Conservation (phyloP, 2,888 invertebrate species). For the Carcina quercana region DNA sequence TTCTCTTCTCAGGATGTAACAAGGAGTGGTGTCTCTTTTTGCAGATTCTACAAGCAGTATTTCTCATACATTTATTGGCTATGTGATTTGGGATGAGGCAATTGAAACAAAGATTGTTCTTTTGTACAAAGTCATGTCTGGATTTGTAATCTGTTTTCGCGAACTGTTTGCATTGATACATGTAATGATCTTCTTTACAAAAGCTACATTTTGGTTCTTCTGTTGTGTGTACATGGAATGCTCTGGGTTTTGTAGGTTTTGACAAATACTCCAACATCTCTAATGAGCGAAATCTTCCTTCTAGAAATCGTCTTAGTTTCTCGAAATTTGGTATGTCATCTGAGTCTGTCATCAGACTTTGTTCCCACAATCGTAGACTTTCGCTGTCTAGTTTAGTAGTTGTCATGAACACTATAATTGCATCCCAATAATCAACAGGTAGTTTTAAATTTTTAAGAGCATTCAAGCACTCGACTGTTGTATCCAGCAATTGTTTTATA, state of each 20-base stretch:
- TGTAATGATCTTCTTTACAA: conserved; percentile 1
- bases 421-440: conserved; percentile 12
- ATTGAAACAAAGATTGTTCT: conserved; percentile 2
- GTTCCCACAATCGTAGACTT: conserved; percentile 13
- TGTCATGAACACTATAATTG: conserved; percentile 11
- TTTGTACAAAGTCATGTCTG: conserved; percentile 1
- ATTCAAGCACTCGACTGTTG: conserved; percentile 16
- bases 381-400: conserved; percentile 11
- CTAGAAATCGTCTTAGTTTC: too few relatives aligned
- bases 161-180: conserved; percentile 1
- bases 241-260: too few relatives aligned
- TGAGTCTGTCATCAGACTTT: too few relatives aligned
- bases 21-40: conserved; percentile 2
- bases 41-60: not conserved
- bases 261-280: too few relatives aligned
- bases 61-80: not conserved
- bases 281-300: too few relatives aligned
- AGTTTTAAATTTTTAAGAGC: conserved; percentile 11
- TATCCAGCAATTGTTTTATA: conserved; percentile 16
- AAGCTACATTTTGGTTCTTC: too few relatives aligned
- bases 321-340: too few relatives aligned
- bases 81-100: not conserved
- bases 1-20: not conserved
- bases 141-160: not conserved
- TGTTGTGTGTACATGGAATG: too few relatives aligned